Conservation (phyloP, 2,797 vertebrate genomes). For the Protonibea diacanthus region DNA sequence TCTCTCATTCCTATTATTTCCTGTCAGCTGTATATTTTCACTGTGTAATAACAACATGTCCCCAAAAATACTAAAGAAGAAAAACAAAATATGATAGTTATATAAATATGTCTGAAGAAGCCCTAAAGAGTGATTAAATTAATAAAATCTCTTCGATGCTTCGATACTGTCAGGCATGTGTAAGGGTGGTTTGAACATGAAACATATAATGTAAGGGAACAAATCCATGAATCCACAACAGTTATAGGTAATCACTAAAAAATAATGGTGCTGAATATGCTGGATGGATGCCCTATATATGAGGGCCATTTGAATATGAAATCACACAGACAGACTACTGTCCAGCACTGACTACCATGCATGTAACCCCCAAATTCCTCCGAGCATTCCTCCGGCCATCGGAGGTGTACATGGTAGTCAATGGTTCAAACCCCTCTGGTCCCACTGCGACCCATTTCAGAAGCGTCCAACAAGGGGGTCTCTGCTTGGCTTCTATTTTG, state of each 20-base stretch:
- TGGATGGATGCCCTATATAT: no score
- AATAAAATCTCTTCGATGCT: background rate
- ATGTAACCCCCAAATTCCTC: no score
- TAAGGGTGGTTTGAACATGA: background rate
- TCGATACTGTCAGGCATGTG: background rate
- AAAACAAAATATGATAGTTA: background rate
- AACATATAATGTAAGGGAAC: background rate
- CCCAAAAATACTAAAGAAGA: no score
- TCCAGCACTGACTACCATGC: no score
- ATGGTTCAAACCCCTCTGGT: no score
- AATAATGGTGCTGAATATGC: background rate
- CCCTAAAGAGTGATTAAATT: background rate
- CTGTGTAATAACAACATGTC: background rate
- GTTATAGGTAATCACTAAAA: background rate
- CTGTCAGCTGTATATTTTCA: background rate
- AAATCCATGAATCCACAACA: background rate
- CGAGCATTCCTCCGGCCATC: no score
- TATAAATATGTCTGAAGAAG: conserved; percentile 10
- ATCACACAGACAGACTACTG: no score
- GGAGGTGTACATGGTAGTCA: no score
- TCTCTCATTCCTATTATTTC: background rate
- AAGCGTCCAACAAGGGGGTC: no score
- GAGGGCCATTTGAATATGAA: no score
- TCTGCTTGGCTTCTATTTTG: no score
- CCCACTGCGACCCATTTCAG: no score